These are phyloP conservation scores for Gallinago stenura DNA, from an alignment of 2,797 vertebrate genomes.

Conservation along the genomic window DNA sequence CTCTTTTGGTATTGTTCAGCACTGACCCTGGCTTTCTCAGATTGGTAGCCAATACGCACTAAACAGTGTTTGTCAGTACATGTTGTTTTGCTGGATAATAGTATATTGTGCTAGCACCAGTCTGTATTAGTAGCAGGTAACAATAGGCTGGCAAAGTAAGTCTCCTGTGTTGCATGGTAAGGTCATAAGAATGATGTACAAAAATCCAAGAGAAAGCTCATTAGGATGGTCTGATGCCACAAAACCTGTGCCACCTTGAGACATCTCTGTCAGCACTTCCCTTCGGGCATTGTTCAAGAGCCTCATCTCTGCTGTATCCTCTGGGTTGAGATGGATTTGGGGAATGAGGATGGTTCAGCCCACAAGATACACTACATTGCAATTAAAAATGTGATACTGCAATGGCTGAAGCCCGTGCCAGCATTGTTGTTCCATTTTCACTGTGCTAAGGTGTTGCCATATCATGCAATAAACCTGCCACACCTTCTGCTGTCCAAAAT, in stretches of 20 bases:
- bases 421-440: accelerated
- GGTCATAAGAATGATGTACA: background rate
- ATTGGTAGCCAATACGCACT: background rate
- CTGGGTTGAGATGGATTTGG: background rate
- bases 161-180: background rate
- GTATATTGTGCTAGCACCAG: conserved; percentile 19
- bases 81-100: conserved; percentile 56
- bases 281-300: background rate
- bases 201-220: background rate
- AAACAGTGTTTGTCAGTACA: conserved; percentile 39
- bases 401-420: background rate
- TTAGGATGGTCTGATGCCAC: background rate
- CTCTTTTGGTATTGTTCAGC: conserved; percentile 63
- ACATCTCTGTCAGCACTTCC: background rate
- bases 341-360: background rate
- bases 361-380: background rate
- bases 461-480: background rate
- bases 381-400: background rate
- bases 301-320: background rate
- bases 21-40: conserved; percentile 36
- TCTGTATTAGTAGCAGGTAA: conserved; percentile 24
- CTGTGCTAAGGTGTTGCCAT: background rate
- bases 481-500: background rate
- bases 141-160: conserved; percentile 5
- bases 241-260: background rate